Base-by-base conservation (phyloP, 1,140 invertebrate genomes). In the Apis cerana region DNA sequence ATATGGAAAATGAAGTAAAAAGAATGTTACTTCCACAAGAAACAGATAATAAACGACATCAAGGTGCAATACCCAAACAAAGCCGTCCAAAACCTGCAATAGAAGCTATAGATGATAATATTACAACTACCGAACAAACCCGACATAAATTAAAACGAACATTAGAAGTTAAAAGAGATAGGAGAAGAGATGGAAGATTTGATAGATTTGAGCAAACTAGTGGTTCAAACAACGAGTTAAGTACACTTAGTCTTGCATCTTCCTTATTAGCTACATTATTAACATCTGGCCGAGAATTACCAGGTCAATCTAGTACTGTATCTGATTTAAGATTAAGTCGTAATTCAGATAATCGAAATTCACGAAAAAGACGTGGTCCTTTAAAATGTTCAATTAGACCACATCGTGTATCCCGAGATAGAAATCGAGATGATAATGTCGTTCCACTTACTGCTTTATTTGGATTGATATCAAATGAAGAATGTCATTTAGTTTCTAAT, bases 21-120 rank as follows among this genome's bases (percentile, higher is more conserved):
- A 89, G 92, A 52, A 94, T 92, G 33, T 84, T 94, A 15, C 65
- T 94, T 54, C 93, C 93, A 4, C 91, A 92, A 50, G 91, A 92
- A 21, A 82, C 91, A 3, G 93, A 94, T 72, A 92, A 75, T 54
- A 93, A 94, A 70, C 94, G 94, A 52, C 95, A 96, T 89, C 95
- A 97, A 85, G 97, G 97, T 19, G 96, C 97, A 61, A 97, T 97
- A 88, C 96, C 96, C 48, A 97, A 97, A 89, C 96, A 96, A 91
- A 94, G 88, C 78, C 92, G 93, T 77, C 85, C 91, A 74, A 91
- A 91, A 82, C 83, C 80, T 12, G 58, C 80, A 50, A 64, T 83
- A 50, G 84, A 90, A 72, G 11, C 70, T 13, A 50, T 59, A 74
- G 75, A 86, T 64, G 76, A 88, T 71, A 87, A 82, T 33, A 75